Evolutionary conservation across 2,113 vertebrate species (phyloP), one percentile per base, ranked within the genome.

Genomic region (Cyanoderma ruficeps): DNA sequence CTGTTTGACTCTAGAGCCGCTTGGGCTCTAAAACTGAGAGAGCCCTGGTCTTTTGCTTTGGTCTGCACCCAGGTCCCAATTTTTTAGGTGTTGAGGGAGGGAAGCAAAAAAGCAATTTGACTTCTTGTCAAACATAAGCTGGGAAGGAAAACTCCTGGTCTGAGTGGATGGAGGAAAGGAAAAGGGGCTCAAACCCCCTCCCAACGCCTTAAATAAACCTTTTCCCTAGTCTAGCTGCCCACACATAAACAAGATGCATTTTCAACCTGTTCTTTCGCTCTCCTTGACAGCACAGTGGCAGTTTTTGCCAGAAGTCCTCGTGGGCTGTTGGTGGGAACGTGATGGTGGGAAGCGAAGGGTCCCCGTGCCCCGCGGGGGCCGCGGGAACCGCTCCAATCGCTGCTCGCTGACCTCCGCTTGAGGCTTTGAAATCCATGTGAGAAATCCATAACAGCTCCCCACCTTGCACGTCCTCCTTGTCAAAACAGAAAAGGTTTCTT

Each of bases 221-320:
- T 77, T 80, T 88, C 68, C 74, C 44, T 39, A 12, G 27, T 70
- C 82, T 65, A 72, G 65, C 87, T 93, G 90, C 94, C 95, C 88
- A 93, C 95, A 76, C 41, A 2, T 41, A 87, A 95, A 92, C 82
- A 92, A 89, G 90, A 89, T 17, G 61, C 65, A 11, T 90, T 94
- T 94, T 41, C 89, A 89, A 94, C 89, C 86, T 92, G 86, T 87
- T 95, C 89, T 78, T 83, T 67, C 94, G 84, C 68, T 50, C 7
- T 27, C 42, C 55, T 16, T 90, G 71, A 28, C 7, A 17, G 55
- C 18, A 3, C 39, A 37, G 87, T 13, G 5, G 59, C 56, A 42
- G 89, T 63, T 93, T 80, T 59, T 50, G 64, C 3, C n/a, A 53
- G 75, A 59, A 94, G 64, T 49, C 56, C 59, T 47, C 1, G 69